Conservation (phyloP, 2,797 vertebrate species). For the Myoxocephalus aenaeus region DNA sequence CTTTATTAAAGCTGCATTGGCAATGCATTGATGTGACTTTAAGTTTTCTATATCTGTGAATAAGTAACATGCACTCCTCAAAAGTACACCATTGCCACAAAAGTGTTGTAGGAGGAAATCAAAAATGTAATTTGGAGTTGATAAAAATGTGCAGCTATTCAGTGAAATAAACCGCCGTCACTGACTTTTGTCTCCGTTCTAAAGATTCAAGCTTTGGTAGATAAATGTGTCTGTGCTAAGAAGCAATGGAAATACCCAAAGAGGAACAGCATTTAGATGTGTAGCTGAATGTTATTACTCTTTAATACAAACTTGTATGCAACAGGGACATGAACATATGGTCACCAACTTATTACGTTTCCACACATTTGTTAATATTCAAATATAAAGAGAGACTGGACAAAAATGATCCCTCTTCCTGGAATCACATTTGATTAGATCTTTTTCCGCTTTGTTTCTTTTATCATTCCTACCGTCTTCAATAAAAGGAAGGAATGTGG, state of each 20-base stretch:
- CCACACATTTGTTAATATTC: not conserved
- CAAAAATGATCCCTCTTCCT: not conserved
- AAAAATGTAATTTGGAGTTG: not conserved
- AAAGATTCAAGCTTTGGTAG: too few relatives aligned
- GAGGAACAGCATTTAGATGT: not conserved
- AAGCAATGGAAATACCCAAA: conserved; percentile 4
- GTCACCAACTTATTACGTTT: not conserved
- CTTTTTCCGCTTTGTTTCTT: conserved; percentile 12
- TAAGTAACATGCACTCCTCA: fast-evolving
- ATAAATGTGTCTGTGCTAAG: not conserved
- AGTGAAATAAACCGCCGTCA: not conserved
- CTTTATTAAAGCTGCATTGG: not conserved
- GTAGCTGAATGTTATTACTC: conserved; percentile 1
- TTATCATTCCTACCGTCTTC: conserved; percentile 16
- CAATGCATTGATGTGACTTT: not conserved
- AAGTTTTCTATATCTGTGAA: not conserved
- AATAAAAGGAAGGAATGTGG: conserved; percentile 47
- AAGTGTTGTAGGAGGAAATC: not conserved
- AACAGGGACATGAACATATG: not conserved
- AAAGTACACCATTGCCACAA: not conserved
- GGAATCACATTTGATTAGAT: not conserved
- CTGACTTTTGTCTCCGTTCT: not conserved
- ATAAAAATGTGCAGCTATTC: not conserved
- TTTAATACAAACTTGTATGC: not conserved
- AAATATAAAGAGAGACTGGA: not conserved